Percentiles rank a stretch among this genome's conserved stretches.
These are phyloP conservation scores for Fabriciana adippe DNA, from an alignment of 2,888 invertebrate genomes.

Conservation along the genomic window DNA sequence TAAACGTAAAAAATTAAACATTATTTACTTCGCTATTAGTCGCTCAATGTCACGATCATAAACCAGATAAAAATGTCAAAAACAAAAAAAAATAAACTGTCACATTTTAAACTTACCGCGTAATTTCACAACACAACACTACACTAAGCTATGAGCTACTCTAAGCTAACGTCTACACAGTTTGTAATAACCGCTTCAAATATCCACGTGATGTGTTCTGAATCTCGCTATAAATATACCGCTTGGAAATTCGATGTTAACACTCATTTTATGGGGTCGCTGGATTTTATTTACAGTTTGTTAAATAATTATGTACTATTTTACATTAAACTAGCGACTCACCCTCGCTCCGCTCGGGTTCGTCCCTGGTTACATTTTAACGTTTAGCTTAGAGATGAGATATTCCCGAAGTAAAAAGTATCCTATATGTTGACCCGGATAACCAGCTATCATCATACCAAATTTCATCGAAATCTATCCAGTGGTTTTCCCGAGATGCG, in stretches of 20 bases:
- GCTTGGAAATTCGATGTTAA: slow-evolving; percentile 41
- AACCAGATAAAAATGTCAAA: not conserved
- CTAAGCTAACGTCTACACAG: slow-evolving; percentile 44
- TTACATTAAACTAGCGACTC: no score
- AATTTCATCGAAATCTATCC: no score
- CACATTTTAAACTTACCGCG: slow-evolving; percentile 35
- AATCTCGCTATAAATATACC: slow-evolving; percentile 45
- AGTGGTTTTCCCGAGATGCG: no score
- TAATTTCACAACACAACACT: slow-evolving; percentile 34
- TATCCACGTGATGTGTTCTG: slow-evolving; percentile 42
- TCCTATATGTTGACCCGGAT: no score
- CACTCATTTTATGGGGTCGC: slow-evolving; percentile 40
- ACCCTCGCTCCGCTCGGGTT: no score
- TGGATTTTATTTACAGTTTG: slow-evolving; percentile 7
- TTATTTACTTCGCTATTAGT: not conserved
- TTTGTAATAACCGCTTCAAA: slow-evolving; percentile 48
- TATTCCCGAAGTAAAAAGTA: no score
- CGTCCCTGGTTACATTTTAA: no score
- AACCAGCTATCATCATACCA: no score
- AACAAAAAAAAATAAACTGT: slow-evolving; percentile 5
- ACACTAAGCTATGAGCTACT: slow-evolving; percentile 34
- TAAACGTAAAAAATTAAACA: no score
- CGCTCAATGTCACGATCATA: slow-evolving; percentile 2
- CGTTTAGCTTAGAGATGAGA: no score
- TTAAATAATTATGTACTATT: slow-evolving; percentile 5